Conservation (phyloP, 2,888 invertebrate genomes). For the Eudasyphora cyanicolor region DNA sequence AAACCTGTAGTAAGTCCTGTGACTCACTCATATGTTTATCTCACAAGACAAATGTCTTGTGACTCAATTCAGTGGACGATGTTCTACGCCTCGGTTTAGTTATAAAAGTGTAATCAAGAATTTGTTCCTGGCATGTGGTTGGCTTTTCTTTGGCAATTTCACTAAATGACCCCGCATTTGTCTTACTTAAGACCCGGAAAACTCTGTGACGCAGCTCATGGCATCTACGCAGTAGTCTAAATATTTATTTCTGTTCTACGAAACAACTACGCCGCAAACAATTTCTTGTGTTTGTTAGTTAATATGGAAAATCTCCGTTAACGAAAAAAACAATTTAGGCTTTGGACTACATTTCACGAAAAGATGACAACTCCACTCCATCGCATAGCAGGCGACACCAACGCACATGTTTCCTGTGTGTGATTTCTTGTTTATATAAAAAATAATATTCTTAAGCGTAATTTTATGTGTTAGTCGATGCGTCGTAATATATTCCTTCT, state of each 20-base stretch:
- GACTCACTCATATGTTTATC: not conserved
- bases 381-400: not conserved
- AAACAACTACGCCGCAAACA: not conserved
- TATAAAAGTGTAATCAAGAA: not conserved
- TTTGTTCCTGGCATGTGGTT: not conserved
- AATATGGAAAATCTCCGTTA: constrained; percentile 5
- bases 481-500: not conserved
- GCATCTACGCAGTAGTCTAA: not conserved
- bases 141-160: constrained; percentile 25
- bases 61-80: not conserved
- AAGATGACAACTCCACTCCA: not conserved
- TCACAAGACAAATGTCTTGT: constrained; percentile 20
- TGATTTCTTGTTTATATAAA: not conserved
- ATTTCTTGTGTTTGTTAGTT: constrained; percentile 12
- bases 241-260: too few species aligned
- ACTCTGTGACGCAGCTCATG: not conserved
- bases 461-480: not conserved
- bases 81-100: not conserved
- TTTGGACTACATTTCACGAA: not conserved
- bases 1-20: too few species aligned
- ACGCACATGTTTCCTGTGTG: not conserved
- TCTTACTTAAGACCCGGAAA: constrained; percentile 45
- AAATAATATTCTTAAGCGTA: not conserved
- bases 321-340: constrained; percentile 23
- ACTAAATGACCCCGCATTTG: constrained; percentile 55